Conservation (phyloP, 2,113 vertebrate genomes). For the Myotis lucifugus region DNA sequence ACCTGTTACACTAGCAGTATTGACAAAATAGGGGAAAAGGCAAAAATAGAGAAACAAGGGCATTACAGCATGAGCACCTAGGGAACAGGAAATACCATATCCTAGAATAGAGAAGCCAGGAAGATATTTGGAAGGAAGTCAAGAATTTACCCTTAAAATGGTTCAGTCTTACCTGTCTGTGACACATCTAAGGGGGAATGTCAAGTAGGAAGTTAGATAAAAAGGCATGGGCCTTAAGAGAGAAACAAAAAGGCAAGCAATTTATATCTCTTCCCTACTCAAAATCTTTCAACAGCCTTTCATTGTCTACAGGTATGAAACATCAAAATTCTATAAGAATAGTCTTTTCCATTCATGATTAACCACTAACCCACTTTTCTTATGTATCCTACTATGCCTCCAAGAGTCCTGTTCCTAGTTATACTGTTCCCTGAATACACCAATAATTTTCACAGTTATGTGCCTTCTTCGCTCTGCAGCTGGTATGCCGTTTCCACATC, state of each 20-base stretch:
- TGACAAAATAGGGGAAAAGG: not conserved
- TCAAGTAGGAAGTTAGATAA: not conserved
- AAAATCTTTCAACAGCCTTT: not conserved
- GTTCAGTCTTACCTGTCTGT: not conserved
- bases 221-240: not conserved
- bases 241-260: not conserved
- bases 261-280: not conserved
- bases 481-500: not conserved
- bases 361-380: not conserved
- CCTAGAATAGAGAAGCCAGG: not conserved
- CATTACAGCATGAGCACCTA: not conserved
- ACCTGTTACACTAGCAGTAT: not conserved
- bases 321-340: not conserved
- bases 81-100: not conserved
- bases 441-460: not conserved
- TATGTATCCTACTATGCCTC: not conserved
- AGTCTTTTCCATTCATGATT: not conserved
- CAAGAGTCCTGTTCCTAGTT: not conserved
- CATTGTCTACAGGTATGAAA: not conserved
- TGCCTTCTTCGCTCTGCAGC: not conserved
- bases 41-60: not conserved
- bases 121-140: not conserved
- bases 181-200: not conserved
- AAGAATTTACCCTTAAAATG: not conserved
- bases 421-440: not conserved